These are phyloP conservation scores for Cyclargus thomasi DNA, from an alignment of 1,140 invertebrate genomes.

Conservation along the genomic window DNA sequence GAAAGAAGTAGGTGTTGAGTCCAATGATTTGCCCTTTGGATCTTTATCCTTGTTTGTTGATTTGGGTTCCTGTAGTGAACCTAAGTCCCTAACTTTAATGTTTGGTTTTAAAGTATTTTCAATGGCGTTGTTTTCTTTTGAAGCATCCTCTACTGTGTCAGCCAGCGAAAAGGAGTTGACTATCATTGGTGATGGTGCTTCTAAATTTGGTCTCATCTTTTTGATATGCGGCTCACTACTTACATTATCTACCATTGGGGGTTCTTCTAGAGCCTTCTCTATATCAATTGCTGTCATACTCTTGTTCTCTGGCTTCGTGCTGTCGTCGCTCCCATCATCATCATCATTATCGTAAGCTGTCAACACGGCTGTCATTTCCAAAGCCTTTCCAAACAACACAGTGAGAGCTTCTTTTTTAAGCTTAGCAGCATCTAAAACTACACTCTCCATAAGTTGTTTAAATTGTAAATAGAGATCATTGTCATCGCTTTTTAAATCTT, in stretches of 20 bases:
- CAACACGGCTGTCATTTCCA: constrained; percentile 47
- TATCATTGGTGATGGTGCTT: constrained; percentile 32
- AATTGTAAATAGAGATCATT: constrained; percentile 46
- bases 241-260: background rate
- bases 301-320: constrained; percentile 9
- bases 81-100: constrained; percentile 2
- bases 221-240: constrained; percentile 6
- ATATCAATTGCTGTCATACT: constrained; percentile 29
- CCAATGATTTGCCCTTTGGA: constrained; percentile 7
- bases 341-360: constrained; percentile 27
- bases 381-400: constrained; percentile 39
- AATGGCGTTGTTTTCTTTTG: constrained; percentile 19
- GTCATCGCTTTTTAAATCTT: constrained; percentile 21
- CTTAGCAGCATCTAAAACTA: constrained; percentile 37
- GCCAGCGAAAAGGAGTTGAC: constrained; percentile 42
- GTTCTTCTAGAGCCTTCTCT: constrained; percentile 26
- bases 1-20: constrained; percentile 38
- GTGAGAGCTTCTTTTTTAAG: constrained; percentile 34
- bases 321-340: constrained; percentile 28
- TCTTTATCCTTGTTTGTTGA: constrained; percentile 13
- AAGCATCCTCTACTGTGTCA: background rate
- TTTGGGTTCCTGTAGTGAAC: background rate
- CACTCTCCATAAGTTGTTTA: constrained; percentile 42
- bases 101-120: background rate
- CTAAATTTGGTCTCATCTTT: constrained; percentile 10